Evolutionary conservation across 2,797 vertebrate genomes (phyloP).

Genomic region (Catharus ustulatus): DNA sequence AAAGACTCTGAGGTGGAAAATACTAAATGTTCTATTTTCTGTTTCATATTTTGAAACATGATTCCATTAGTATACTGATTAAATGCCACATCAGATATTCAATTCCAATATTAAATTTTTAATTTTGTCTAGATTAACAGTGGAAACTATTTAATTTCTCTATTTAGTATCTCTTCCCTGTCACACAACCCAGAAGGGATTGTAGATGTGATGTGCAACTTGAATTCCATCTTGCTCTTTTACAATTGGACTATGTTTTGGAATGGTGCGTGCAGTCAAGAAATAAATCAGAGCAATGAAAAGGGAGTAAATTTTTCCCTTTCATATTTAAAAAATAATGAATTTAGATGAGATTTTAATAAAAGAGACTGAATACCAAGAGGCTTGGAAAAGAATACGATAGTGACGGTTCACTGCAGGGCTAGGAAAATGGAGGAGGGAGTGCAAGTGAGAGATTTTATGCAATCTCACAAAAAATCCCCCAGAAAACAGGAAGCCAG

Average conservation of each 20-base stretch:
- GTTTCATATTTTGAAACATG: slow-evolving; percentile 21
- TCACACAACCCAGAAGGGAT: background rate
- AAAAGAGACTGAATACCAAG: background rate
- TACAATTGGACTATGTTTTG: background rate
- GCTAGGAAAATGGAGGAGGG: background rate
- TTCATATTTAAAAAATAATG: slow-evolving; percentile 47
- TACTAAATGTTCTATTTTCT: background rate
- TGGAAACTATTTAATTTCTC: slow-evolving; percentile 27
- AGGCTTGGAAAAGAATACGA: background rate
- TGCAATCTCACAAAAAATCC: background rate
- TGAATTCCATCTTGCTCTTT: background rate
- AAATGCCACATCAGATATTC: slow-evolving; percentile 3
- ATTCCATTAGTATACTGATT: slow-evolving; percentile 20
- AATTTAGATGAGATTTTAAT: slow-evolving; percentile 49
- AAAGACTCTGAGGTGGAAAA: background rate
- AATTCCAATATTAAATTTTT: slow-evolving; percentile 29
- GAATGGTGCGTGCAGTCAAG: slow-evolving; percentile 12
- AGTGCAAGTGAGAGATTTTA: background rate
- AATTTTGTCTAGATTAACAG: slow-evolving; percentile 27
- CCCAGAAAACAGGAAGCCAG: background rate
- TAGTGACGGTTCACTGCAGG: background rate
- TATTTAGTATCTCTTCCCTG: slow-evolving; percentile 8
- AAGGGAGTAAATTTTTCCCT: slow-evolving; percentile 21
- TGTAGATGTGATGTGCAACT: background rate
- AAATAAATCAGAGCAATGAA: slow-evolving; percentile 28